Base-by-base conservation (phyloP, 2,888 invertebrate species). In the Papilio protenor region DNA sequence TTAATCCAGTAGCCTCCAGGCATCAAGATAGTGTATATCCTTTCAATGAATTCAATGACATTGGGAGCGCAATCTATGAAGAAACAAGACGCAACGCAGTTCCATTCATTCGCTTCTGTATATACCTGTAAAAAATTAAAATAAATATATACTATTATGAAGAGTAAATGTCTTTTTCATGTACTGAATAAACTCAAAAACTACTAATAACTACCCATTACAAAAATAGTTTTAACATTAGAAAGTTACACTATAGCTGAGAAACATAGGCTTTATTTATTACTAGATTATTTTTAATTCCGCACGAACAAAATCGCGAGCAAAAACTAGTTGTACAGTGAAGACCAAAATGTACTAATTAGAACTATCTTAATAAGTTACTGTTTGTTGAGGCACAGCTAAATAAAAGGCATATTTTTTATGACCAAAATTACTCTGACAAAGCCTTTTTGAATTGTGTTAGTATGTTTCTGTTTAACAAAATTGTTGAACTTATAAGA, bases 51-150 rank as follows among this genome's bases (percentile, higher is more conserved):
- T 86, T 98, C 97, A 5, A 99, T 97, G 23, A 99, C 97, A 90
- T 99, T 99, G 79, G 98, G 98, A 0, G 99, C 99, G 86, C 99
- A 99, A 92, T 99, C 99, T 77, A 99, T 98, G 91, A 99, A 99
- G 94, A 99, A 99, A 83, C 99, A 99, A 0, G 99, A 99, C 0
- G 98, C 98, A 0, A 99, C 97, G 88, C 98, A 98, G 86, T 99
- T 96, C 97, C 99, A 99, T 74, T 96, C 95, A 80, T 97, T 96
- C 66, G 93, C 85, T 61, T 96, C 95, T 1, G 95, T 96, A 88
- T 97, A 97, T 1, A 97, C 96, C 96, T 96, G 57, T 12, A 57
- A 16, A 45, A 69, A 77, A 52, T 27, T 11, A n/a, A 73, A 49
- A 33, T 55, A 59, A 49, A 59, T 5, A 2, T 5, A 33, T 5